These are phyloP conservation scores for Brachionus angularis DNA, from an alignment of 1,140 invertebrate genomes.

Conservation along the genomic window DNA sequence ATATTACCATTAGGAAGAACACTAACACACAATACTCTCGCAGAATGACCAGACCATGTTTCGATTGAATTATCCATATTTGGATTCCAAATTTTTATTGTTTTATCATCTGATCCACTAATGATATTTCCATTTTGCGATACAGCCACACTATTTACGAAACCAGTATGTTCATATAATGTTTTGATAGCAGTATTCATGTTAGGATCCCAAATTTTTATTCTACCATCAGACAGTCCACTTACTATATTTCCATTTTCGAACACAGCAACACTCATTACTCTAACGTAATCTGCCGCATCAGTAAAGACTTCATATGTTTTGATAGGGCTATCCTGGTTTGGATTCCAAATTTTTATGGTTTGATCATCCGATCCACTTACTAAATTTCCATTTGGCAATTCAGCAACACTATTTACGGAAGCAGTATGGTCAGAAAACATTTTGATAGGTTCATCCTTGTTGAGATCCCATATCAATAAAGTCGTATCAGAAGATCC, in stretches of 20 bases:
- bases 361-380: constrained; percentile 97
- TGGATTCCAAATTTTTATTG: constrained; percentile 89
- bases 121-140: constrained; percentile 90
- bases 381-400: constrained; percentile 79
- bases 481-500: neutral
- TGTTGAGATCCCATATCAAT: neutral
- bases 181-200: constrained; percentile 79
- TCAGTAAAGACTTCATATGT: neutral
- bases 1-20: constrained; percentile 60
- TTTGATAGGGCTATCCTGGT: constrained; percentile 81
- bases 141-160: neutral
- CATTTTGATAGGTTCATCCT: constrained; percentile 58
- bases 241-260: constrained; percentile 68
- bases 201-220: constrained; percentile 97
- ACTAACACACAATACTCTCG: constrained; percentile 55
- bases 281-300: constrained; percentile 60
- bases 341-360: constrained; percentile 98
- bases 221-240: constrained; percentile 97
- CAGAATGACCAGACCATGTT: neutral
- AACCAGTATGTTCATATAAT: neutral
- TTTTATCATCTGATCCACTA: constrained; percentile 92
- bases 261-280: constrained; percentile 64
- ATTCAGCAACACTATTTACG: constrained; percentile 93
- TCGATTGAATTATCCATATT: neutral
- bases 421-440: constrained; percentile 96